Conservation (phyloP, 1,140 invertebrate genomes). For the Saccostrea echinata region DNA sequence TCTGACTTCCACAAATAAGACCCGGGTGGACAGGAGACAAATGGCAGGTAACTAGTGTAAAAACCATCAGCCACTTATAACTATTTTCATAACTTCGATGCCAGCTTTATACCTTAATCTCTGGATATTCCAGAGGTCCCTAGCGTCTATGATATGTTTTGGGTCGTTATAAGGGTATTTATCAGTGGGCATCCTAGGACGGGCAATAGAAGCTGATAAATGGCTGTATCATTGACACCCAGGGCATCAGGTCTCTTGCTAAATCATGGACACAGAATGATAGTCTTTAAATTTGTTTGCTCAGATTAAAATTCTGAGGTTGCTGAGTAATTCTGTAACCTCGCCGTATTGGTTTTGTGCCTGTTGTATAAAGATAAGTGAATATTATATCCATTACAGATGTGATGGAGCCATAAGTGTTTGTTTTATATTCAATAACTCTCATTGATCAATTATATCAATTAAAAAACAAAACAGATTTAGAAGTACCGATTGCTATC, state of each 20-base stretch:
- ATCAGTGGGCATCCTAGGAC: background rate
- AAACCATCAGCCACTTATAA: slow-evolving; percentile 15
- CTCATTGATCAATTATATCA: background rate
- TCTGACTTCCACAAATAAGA: background rate
- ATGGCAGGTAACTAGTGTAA: background rate
- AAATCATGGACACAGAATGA: slow-evolving; percentile 12
- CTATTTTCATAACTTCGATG: slow-evolving; percentile 32
- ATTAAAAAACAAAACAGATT: background rate
- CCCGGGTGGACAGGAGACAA: background rate
- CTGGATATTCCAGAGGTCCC: background rate
- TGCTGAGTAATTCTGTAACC: slow-evolving; percentile 12
- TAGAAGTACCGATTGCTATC: background rate
- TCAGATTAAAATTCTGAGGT: slow-evolving; percentile 29
- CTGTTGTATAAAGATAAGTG: background rate
- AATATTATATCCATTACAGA: background rate
- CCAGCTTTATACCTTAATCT: slow-evolving; percentile 15
- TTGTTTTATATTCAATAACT: background rate
- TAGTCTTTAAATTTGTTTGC: slow-evolving; percentile 35
- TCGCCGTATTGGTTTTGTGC: background rate
- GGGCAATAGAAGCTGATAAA: slow-evolving; percentile 26
- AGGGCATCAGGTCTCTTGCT: slow-evolving; percentile 13
- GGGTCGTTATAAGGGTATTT: slow-evolving; percentile 2
- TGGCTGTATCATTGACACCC: slow-evolving; percentile 25
- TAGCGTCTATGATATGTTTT: background rate
- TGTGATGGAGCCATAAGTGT: background rate